Percentiles rank a stretch among this genome's conserved stretches.
These are phyloP conservation scores for Acrocephalus arundinaceus DNA, from an alignment of 2,113 vertebrate species.

Conservation along the genomic window DNA sequence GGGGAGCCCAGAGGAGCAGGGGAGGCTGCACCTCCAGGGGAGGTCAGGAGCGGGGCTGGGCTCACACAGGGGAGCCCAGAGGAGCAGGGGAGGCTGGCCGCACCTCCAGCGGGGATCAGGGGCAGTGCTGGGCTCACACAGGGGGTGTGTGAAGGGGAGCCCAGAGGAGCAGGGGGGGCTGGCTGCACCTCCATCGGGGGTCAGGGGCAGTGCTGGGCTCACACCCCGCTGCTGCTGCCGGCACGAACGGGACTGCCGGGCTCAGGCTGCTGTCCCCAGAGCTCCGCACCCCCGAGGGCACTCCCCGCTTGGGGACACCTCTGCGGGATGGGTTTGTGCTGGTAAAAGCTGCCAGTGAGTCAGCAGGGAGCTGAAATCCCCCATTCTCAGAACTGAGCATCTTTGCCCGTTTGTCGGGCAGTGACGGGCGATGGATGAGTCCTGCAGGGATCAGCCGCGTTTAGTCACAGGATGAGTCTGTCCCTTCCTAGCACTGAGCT, in stretches of 20 bases:
- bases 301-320: not conserved
- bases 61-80: too few species aligned
- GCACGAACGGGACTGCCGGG: not conserved
- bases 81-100: too few species aligned
- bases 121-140: too few species aligned
- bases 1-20: too few species aligned
- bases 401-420: not conserved
- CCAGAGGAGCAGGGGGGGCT: not conserved
- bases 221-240: not conserved
- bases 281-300: not conserved
- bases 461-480: slow-evolving; percentile 36
- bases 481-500: slow-evolving; percentile 52
- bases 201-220: not conserved
- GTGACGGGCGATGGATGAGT: slow-evolving; percentile 2
- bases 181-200: not conserved
- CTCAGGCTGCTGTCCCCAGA: not conserved
- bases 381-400: slow-evolving; percentile 2
- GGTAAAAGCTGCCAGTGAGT: not conserved
- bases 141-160: not conserved
- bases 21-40: too few species aligned
- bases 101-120: too few species aligned
- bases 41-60: too few species aligned
- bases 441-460: not conserved
- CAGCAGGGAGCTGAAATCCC: slow-evolving; percentile 5
- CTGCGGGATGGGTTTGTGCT: not conserved